phyloP scores from a whole-genome alignment of 2,797 vertebrate species.

The Lacerta viridis region DNA sequence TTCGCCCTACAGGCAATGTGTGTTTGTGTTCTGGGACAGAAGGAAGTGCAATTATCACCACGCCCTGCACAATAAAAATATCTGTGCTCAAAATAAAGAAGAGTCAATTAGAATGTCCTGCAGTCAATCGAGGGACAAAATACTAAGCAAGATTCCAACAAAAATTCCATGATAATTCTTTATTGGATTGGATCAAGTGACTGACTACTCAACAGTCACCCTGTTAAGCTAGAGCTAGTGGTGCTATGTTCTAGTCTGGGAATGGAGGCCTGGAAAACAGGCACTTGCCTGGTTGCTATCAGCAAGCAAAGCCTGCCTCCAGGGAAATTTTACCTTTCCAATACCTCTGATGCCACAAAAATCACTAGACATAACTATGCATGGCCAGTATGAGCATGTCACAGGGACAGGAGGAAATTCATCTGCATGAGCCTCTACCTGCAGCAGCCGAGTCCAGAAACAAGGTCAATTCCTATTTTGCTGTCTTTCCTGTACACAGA shows the following conservation, averaged over 20 bases:
- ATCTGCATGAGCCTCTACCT: neutral
- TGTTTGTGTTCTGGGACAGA: neutral
- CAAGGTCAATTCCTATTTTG: neutral
- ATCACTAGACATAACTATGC: neutral
- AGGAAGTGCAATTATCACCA: neutral
- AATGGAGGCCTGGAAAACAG: neutral
- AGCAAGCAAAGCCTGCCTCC: neutral
- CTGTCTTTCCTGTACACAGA: neutral
- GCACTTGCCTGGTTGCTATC: neutral
- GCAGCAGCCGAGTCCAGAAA: neutral
- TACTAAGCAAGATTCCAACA: neutral
- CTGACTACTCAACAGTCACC: neutral
- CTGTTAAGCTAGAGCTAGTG: neutral
- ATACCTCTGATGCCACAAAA: neutral
- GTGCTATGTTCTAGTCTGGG: neutral
- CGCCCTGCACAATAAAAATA: neutral
- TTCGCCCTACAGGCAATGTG: neutral
- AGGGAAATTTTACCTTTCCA: neutral
- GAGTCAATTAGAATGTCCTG: too few relatives aligned
- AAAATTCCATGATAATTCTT: neutral
- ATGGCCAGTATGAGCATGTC: neutral
- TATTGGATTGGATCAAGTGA: neutral
- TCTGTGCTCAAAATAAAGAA: neutral
- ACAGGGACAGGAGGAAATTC: neutral
- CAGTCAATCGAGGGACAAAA: too few relatives aligned